Conservation (phyloP, 2,113 vertebrate species). For the Tauraco erythrolophus region DNA sequence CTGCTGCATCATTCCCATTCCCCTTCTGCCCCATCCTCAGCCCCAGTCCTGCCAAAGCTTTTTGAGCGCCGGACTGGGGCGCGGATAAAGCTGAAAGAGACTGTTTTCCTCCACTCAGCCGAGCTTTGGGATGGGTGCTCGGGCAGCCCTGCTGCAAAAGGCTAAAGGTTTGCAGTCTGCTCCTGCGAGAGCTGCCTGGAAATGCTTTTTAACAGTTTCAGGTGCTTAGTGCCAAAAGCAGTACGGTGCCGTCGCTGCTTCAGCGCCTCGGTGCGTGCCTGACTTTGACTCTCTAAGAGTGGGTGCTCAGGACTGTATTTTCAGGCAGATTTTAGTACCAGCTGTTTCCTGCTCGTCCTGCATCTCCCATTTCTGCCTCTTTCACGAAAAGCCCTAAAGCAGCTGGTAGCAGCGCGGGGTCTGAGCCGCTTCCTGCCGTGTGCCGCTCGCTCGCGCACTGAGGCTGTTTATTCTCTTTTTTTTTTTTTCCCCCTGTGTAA, state of each 20-base stretch:
- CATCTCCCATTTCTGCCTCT: not conserved
- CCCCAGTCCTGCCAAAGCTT: not conserved
- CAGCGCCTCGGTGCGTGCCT: not conserved
- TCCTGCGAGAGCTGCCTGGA: not conserved
- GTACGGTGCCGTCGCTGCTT: not conserved
- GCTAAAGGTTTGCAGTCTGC: not conserved
- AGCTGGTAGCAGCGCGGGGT: rapidly evolving
- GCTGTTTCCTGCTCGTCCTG: not conserved
- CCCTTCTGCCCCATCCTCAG: rapidly evolving
- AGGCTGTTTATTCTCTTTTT: not conserved
- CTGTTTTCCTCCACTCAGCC: not conserved
- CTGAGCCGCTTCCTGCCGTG: not conserved
- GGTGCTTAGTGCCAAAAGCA: not conserved
- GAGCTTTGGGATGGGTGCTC: not conserved
- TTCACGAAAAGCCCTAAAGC: not conserved
- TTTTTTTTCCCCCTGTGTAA: slow-evolving; percentile 31
- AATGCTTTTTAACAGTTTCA: not conserved
- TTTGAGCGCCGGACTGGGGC: not conserved
- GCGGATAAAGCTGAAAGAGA: not conserved
- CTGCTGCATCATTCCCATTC: not conserved
- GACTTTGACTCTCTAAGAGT: not conserved
- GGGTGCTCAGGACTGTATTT: not conserved
- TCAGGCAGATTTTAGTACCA: not conserved
- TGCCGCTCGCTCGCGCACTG: rapidly evolving
- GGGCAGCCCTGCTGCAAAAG: not conserved